phyloP scores from a whole-genome alignment of 1,140 invertebrate genomes.

The Micrasema longulum region DNA sequence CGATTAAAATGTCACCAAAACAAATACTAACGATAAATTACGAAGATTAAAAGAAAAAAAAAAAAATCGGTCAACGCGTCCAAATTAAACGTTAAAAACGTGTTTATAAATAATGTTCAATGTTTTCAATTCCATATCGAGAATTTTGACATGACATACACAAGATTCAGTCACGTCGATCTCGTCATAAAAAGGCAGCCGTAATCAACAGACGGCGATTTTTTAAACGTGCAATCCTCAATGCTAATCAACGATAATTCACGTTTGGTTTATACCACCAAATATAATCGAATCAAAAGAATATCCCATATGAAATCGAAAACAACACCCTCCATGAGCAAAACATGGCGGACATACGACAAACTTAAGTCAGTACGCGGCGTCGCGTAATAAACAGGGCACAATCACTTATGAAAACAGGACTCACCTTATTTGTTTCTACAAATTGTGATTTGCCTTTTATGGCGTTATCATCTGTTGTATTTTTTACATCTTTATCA shows the following conservation, averaged over 20 bases:
- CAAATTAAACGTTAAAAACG: neutral
- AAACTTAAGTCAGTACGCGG: constrained; percentile 64
- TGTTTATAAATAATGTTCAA: constrained; percentile 4
- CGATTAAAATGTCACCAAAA: constrained; percentile 27
- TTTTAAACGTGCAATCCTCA: neutral
- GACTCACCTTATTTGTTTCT: constrained; percentile 66
- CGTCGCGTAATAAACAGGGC: constrained; percentile 59
- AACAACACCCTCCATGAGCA: constrained; percentile 46
- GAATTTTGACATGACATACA: constrained; percentile 23
- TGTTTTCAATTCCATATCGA: constrained; percentile 22
- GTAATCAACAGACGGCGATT: neutral
- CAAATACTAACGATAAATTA: no score
- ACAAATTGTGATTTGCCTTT: constrained; percentile 66
- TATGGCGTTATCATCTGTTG: constrained; percentile 60
- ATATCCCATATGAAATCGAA: constrained; percentile 39
- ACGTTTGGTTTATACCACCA: no score
- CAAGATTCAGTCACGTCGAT: constrained; percentile 1
- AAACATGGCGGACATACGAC: constrained; percentile 66
- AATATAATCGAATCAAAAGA: constrained; percentile 13
- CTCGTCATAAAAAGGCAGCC: neutral
- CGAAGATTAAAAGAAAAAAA: no score
- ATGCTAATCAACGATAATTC: neutral
- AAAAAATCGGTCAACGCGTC: no score
- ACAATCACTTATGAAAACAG: constrained; percentile 17
- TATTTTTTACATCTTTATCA: constrained; percentile 68